Percentiles rank a stretch among this genome's conserved stretches.
Evolutionary conservation across 2,888 invertebrate species (phyloP).

Genomic region (Ormyrus labotus): DNA sequence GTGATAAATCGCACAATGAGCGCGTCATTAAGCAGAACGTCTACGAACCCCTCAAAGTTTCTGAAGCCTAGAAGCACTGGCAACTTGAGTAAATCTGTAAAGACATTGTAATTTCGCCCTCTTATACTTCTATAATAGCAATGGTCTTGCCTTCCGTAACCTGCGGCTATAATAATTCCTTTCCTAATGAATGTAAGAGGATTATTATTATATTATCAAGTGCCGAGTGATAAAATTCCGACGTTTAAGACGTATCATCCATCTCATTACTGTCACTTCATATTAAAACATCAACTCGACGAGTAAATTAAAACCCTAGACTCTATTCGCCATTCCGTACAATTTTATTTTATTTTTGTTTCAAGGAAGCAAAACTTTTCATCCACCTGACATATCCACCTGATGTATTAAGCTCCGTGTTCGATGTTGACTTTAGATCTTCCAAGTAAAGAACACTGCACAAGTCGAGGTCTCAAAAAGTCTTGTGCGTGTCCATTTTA

Average conservation of each 20-base stretch:
- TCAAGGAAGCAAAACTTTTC: constrained; percentile 13
- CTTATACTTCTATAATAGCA: constrained; percentile 32
- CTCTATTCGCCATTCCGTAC: background rate
- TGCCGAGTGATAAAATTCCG: no score
- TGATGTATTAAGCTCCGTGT: no score
- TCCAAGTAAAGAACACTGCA: constrained; percentile 4
- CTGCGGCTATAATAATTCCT: background rate
- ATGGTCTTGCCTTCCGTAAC: background rate
- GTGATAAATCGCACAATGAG: constrained; percentile 45
- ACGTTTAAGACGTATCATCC: no score
- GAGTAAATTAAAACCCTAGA: no score
- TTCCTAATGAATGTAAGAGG: background rate
- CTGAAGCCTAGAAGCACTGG: background rate
- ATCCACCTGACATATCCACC: background rate
- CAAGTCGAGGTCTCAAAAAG: constrained; percentile 5
- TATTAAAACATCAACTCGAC: no score
- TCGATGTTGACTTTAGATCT: no score
- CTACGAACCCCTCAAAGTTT: constrained; percentile 31
- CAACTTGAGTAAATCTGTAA: constrained; percentile 43
- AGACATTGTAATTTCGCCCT: constrained; percentile 38
- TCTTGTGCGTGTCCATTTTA: constrained; percentile 19
- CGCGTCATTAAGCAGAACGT: constrained; percentile 30
- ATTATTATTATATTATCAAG: no score
- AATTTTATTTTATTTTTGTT: constrained; percentile 20
- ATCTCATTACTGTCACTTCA: no score